Base-by-base conservation (phyloP, 1,140 invertebrate genomes). In the Heliconius congener region DNA sequence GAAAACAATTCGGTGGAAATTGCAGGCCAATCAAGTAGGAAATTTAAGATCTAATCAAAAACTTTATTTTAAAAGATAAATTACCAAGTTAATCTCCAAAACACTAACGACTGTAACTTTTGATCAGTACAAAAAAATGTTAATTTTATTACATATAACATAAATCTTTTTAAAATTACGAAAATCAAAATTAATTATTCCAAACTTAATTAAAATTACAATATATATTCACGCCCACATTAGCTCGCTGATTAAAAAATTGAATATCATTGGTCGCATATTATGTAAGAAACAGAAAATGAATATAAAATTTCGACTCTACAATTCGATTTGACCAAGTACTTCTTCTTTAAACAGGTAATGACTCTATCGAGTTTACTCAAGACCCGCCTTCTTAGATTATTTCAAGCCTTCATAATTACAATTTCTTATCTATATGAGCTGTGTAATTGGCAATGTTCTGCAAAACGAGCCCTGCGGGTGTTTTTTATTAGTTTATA, bases 331-430 rank as follows among this genome's bases (percentile, higher is more conserved):
- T 55, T 55, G 52, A 18, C 2, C 52, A 18, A 57, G 55, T 57
- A 57, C 8, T 57, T 23, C n/a, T 18, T n/a, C 19, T 57, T 18
- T 23, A 23, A 57, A 57, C 74, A 78, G 76, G 73, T 76, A 79
- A 83, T 83, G 79, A 73, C 82, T 83, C 79, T 76, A 83, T 83
- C 82, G 55, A 76, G 50, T 74, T 66, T 37, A 74, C 52, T 73
- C 60, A 42, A 71, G 73, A 74, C 71, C 79, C 76, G 82, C 79
- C 72, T 66, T 60, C 73, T 42, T 66, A 74, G 78, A 60, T 80
- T 76, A 75, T 78, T 82, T 77, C 76, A 80, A 78, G 77, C 79
- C 74, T 81, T 79, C 80, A 78, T 83, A 81, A 83, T 83, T 83
- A 81, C 77, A 78, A 76, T 81, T 76, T 70, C 79, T 81, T 83